These are phyloP conservation scores for Talpa occidentalis DNA, from an alignment of 2,113 vertebrate species.

Conservation along the genomic window DNA sequence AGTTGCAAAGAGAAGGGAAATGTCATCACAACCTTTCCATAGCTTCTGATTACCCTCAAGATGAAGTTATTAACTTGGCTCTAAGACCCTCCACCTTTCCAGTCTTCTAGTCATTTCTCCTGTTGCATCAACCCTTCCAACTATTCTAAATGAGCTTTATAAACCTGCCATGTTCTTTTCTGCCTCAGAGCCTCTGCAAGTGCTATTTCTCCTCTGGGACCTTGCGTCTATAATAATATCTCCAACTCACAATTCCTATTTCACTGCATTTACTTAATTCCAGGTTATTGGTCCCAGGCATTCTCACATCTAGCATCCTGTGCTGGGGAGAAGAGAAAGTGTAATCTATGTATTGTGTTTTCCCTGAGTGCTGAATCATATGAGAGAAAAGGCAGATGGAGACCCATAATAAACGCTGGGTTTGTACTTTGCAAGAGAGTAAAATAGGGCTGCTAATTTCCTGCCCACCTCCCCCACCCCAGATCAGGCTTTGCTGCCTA, in stretches of 20 bases:
- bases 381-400: neutral
- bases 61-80: constrained; percentile 32
- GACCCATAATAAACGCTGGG: neutral
- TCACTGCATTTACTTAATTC: neutral
- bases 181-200: neutral
- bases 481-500: neutral
- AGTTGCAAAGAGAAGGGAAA: constrained; percentile 6
- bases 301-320: neutral
- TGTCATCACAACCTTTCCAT: constrained; percentile 13
- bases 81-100: neutral
- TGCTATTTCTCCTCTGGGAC: neutral
- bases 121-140: neutral
- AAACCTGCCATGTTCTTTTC: neutral
- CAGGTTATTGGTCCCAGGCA: neutral
- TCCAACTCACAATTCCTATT: constrained; percentile 25
- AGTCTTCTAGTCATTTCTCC: constrained; percentile 4
- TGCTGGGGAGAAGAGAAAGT: neutral
- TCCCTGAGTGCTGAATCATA: constrained; percentile 20
- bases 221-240: neutral
- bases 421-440: neutral
- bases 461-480: neutral
- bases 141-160: neutral
- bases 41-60: neutral
- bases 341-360: neutral
- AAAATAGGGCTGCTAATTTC: neutral